A percentile compares a stretch with the other conserved stretches of the same genome.
Conservation (phyloP, 2,888 invertebrate species). For the Drosophila rubida region DNA sequence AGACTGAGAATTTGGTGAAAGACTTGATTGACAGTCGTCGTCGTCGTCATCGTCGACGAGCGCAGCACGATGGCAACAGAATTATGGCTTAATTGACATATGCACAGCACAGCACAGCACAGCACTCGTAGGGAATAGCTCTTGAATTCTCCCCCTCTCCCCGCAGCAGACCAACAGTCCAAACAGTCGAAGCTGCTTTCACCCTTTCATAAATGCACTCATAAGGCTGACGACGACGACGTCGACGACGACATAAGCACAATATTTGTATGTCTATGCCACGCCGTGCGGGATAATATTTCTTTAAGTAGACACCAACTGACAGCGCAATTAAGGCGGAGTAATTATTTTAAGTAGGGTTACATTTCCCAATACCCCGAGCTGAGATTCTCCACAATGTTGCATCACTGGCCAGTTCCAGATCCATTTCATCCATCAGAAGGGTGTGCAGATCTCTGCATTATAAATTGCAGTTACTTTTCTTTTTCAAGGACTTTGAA, state of each 20-base stretch:
- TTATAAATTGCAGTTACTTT: conserved; percentile 6
- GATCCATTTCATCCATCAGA: conserved; percentile 1
- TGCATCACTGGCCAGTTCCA: conserved; percentile 20
- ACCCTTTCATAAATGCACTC: conserved; percentile 54
- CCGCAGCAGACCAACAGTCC: background rate
- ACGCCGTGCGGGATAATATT: conserved; percentile 73
- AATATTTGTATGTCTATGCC: conserved; percentile 63
- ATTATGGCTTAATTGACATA: conserved; percentile 81
- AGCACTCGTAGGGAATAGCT: conserved; percentile 59
- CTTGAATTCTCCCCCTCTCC: conserved; percentile 22
- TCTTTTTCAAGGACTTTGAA: background rate
- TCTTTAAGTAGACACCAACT: conserved; percentile 80
- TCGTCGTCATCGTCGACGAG: conserved; percentile 30
- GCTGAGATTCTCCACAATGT: conserved; percentile 25
- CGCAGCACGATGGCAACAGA: conserved; percentile 73
- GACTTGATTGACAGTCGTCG: conserved; percentile 75
- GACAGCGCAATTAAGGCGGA: conserved; percentile 80
- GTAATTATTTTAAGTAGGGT: conserved; percentile 81
- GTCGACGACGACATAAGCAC: conserved; percentile 36
- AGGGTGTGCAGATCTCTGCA: background rate
- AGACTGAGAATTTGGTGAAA: conserved; percentile 46
- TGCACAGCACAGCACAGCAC: conserved; percentile 68
- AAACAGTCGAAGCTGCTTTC: conserved; percentile 26
- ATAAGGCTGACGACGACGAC: conserved; percentile 35
- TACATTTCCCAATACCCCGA: conserved; percentile 70